Conservation (phyloP, 2,888 invertebrate species). For the Andricus curvator region DNA sequence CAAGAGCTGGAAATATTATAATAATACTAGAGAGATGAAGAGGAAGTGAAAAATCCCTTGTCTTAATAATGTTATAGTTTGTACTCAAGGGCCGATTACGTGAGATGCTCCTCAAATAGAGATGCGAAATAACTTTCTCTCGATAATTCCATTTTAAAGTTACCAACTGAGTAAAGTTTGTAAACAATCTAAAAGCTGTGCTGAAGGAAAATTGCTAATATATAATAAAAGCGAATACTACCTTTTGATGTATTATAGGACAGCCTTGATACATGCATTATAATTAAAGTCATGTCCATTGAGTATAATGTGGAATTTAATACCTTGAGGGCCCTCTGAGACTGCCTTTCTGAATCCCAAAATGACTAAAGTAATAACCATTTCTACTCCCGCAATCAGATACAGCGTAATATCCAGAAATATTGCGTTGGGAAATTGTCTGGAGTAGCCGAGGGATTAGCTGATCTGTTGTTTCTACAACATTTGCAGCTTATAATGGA, state of each 20-base stretch:
- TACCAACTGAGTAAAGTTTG: background rate
- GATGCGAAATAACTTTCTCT: background rate
- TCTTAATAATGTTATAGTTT: background rate
- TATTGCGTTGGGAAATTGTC: background rate
- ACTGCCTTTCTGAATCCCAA: background rate
- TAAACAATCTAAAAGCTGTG: background rate
- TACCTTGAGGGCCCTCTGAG: background rate
- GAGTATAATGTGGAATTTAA: background rate
- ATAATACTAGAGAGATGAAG: constrained; percentile 3
- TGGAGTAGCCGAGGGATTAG: background rate
- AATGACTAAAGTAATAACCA: background rate
- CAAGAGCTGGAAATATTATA: background rate
- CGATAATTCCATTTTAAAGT: background rate
- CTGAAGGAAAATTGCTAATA: too few species aligned
- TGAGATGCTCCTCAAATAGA: background rate
- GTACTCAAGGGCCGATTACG: too few species aligned
- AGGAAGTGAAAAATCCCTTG: background rate
- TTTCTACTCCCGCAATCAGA: background rate
- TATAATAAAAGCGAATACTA: too few species aligned
- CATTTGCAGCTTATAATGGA: background rate
- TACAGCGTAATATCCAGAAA: background rate
- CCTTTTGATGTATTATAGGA: too few species aligned
- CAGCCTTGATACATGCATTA: background rate
- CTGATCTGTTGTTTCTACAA: background rate
- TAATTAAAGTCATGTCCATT: background rate